Percentiles rank a stretch among this genome's conserved stretches.
Conservation (phyloP, 2,797 vertebrate genomes). For the Glyptemys insculpta region DNA sequence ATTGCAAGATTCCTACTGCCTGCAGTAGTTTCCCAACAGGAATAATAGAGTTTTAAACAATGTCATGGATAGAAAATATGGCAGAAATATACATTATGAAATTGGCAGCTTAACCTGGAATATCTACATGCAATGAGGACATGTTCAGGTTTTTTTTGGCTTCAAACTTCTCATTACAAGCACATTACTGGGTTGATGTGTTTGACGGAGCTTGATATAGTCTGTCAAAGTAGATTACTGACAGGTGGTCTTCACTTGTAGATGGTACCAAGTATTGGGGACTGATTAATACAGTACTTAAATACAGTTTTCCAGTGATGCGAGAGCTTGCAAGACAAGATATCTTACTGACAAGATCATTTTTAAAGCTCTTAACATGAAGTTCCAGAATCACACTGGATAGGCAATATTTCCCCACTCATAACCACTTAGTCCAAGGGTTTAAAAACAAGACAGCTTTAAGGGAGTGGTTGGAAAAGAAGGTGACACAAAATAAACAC, state of each 20-base stretch:
- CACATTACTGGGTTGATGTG: not conserved
- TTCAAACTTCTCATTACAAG: not conserved
- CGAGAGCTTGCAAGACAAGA: not conserved
- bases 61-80: constrained; percentile 29
- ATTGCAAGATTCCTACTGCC: constrained; percentile 55
- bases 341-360: not conserved
- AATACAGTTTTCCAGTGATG: not conserved
- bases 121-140: not conserved
- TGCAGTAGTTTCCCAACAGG: not conserved
- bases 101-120: not conserved
- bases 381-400: not conserved
- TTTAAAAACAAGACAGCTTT: not conserved
- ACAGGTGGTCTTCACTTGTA: not conserved
- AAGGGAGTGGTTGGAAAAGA: not conserved
- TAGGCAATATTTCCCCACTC: not conserved
- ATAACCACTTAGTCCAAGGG: not conserved
- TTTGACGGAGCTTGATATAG: not conserved
- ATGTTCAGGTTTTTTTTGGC: not conserved
- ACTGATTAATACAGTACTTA: not conserved
- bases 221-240: not conserved
- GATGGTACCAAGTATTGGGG: not conserved
- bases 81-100: not conserved
- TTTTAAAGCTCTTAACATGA: not conserved
- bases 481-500: not conserved
- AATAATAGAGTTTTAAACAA: constrained; percentile 40